Conservation (phyloP, 2,888 invertebrate species). For the Phrixothrix hirtus region DNA sequence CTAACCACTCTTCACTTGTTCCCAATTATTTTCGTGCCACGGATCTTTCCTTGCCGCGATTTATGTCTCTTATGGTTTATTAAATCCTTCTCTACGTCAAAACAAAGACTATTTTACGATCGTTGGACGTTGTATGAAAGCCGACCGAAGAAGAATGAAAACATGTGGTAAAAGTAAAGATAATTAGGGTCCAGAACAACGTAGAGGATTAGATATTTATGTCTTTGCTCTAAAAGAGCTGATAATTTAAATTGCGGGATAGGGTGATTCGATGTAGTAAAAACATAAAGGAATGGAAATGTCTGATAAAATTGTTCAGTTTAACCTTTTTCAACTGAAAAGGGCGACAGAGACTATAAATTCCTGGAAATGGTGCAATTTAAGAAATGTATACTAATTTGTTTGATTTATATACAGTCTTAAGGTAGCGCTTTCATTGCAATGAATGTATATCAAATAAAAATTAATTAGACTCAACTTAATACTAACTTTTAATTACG, state of each 20-base stretch:
- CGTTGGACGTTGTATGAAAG: neutral
- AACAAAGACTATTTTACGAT: slow-evolving; percentile 11
- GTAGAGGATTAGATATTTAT: neutral
- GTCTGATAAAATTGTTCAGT: slow-evolving; percentile 7
- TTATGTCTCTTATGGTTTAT: slow-evolving; percentile 21
- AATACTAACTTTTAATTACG: no score
- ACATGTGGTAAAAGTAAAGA: slow-evolving; percentile 3
- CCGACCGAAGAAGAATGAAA: neutral
- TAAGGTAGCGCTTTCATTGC: no score
- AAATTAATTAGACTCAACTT: no score
- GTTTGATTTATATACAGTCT: no score
- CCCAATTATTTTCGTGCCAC: slow-evolving; percentile 24
- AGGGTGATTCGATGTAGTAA: slow-evolving; percentile 1
- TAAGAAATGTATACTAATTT: no score
- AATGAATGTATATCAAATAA: no score
- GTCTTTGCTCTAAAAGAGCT: neutral
- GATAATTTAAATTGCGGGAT: slow-evolving; percentile 11
- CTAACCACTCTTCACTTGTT: slow-evolving; percentile 22
- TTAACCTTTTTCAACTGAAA: neutral
- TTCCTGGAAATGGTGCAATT: no score
- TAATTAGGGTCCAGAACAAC: slow-evolving; percentile 2
- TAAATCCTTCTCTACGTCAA: slow-evolving; percentile 23
- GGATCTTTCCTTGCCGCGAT: slow-evolving; percentile 17
- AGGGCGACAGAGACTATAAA: slow-evolving; percentile 19
- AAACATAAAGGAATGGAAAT: slow-evolving; percentile 1